Conservation (phyloP, 2,797 vertebrate species). For the Parauchenoglanis punctatus region DNA sequence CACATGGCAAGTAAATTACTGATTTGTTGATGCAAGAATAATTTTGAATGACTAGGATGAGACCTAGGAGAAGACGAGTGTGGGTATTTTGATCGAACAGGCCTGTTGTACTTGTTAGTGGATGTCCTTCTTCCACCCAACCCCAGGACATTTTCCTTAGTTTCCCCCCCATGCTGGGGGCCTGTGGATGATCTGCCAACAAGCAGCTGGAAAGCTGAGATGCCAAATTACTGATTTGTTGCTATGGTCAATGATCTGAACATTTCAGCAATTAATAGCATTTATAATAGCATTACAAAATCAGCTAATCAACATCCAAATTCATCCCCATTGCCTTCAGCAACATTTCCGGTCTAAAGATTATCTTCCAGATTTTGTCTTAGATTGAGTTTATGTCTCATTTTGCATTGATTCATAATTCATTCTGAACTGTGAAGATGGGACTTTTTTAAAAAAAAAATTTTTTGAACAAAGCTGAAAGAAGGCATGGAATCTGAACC, state of each 20-base stretch:
- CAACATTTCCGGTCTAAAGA: not conserved
- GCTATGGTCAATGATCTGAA: not conserved
- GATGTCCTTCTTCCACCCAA: not conserved
- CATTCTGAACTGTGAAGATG: not conserved
- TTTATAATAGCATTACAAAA: not conserved
- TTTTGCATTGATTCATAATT: slow-evolving; percentile 7
- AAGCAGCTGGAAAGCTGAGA: not conserved
- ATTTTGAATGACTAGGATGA: not conserved
- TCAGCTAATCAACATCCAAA: not conserved
- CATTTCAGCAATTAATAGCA: not conserved
- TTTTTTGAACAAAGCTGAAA: not conserved
- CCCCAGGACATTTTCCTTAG: not conserved
- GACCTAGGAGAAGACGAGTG: not conserved
- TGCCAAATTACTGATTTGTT: not conserved
- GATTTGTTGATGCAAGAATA: not conserved
- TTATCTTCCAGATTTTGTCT: slow-evolving; percentile 1
- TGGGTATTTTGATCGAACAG: not conserved
- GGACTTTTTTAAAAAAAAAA: not conserved
- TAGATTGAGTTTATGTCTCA: not conserved
- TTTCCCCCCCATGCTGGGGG: not conserved
- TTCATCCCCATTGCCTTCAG: not conserved
- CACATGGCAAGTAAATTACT: not conserved
- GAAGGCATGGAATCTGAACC: not conserved
- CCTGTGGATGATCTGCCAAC: not conserved
- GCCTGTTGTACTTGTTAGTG: not conserved